phyloP scores from a whole-genome alignment of 2,113 vertebrate genomes.

The Sceloporus tristichus region DNA sequence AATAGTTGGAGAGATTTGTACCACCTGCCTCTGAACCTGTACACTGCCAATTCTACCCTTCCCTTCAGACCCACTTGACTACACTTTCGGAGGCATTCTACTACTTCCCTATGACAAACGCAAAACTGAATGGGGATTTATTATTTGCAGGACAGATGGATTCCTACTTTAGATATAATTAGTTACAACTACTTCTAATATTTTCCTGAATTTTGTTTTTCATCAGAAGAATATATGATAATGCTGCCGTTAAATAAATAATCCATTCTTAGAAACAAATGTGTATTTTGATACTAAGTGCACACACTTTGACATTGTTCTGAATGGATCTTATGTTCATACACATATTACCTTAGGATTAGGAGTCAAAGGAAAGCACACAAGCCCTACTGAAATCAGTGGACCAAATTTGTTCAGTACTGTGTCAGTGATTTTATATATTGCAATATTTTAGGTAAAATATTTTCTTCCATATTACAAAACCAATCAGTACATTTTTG shows the following conservation, averaged over 20 bases:
- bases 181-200: neutral
- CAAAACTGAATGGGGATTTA: neutral
- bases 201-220: conserved; percentile 1
- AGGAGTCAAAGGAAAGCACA: neutral
- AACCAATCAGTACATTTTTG: neutral
- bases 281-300: neutral
- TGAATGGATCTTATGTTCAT: neutral
- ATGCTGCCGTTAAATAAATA: neutral
- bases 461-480: neutral
- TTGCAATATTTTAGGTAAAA: neutral
- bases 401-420: neutral
- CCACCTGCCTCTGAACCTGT: neutral
- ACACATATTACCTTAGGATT: neutral
- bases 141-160: neutral
- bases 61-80: neutral
- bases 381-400: neutral
- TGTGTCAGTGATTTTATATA: no score
- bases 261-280: neutral
- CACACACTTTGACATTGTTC: neutral
- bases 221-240: neutral
- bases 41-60: neutral
- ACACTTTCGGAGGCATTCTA: neutral
- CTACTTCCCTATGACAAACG: neutral
- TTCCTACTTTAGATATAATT: neutral
- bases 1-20: neutral